phyloP scores from a whole-genome alignment of 2,797 vertebrate species.

The Gymnodraco acuticeps region DNA sequence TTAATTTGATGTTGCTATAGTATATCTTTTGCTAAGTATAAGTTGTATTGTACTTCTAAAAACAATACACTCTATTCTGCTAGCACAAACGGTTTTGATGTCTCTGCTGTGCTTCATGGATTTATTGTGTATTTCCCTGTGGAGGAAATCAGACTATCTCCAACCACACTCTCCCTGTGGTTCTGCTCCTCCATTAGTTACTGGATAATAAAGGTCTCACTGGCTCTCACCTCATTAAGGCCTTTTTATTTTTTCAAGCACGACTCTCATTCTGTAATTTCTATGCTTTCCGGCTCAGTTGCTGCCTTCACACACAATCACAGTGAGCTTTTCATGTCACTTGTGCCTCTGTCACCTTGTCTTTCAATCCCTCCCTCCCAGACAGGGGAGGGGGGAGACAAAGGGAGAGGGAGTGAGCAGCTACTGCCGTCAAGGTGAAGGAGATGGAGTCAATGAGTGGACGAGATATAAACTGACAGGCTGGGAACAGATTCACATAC shows the following conservation, averaged over 20 bases:
- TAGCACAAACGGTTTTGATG: slow-evolving; percentile 5
- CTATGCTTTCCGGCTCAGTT: slow-evolving; percentile 24
- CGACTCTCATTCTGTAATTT: slow-evolving; percentile 45
- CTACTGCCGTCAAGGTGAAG: slow-evolving; percentile 58
- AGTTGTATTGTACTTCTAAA: slow-evolving; percentile 13
- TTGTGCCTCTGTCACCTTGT: slow-evolving; percentile 68
- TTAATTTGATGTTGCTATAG: slow-evolving; percentile 20
- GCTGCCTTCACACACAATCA: slow-evolving; percentile 17
- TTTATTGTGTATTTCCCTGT: slow-evolving; percentile 8
- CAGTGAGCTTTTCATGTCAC: slow-evolving; percentile 41
- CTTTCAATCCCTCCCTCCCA: slow-evolving; percentile 59
- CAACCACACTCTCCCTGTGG: slow-evolving; percentile 29
- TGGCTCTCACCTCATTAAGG: slow-evolving; percentile 45
- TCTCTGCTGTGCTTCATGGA: slow-evolving; percentile 14
- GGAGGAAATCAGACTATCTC: slow-evolving; percentile 25
- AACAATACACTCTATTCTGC: slow-evolving; percentile 19
- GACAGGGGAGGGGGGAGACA: slow-evolving; percentile 52
- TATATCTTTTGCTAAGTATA: neutral
- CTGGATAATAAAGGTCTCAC: slow-evolving; percentile 56
- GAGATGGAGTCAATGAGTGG: slow-evolving; percentile 45
- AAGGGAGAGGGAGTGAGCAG: slow-evolving; percentile 51
- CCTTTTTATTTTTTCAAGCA: slow-evolving; percentile 36
- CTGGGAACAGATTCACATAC: slow-evolving; percentile 41
- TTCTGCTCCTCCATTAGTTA: slow-evolving; percentile 47
- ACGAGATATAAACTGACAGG: slow-evolving; percentile 49